Percentiles rank a stretch among this genome's conserved stretches.
Conservation (phyloP, 2,888 invertebrate genomes). For the Scaptomyza cyrtandrae region DNA sequence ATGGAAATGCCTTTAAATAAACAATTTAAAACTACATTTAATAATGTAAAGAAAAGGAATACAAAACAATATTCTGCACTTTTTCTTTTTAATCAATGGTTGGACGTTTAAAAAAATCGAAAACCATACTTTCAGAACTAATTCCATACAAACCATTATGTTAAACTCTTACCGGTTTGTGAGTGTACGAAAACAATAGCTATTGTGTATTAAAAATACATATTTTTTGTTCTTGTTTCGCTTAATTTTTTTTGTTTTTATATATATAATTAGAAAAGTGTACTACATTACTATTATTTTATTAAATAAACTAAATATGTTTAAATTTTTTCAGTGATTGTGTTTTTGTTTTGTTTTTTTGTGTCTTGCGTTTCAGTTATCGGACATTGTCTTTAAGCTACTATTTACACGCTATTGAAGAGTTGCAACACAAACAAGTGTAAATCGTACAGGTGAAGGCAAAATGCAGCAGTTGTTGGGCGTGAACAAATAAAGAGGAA, state of each 20-base stretch:
- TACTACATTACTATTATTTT: conserved; percentile 74
- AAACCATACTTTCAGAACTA: background rate
- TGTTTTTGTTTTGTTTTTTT: conserved; percentile 43
- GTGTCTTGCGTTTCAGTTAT: conserved; percentile 58
- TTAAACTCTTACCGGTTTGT: background rate
- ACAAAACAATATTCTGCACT: background rate
- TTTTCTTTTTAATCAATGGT: background rate
- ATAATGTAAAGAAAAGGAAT: conserved; percentile 21
- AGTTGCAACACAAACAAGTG: conserved; percentile 62
- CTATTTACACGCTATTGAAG: conserved; percentile 73
- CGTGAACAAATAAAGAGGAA: conserved; percentile 1
- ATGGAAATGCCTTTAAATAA: background rate
- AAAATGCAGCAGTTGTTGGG: conserved; percentile 35
- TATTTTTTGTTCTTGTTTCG: conserved; percentile 35
- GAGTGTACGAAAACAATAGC: background rate
- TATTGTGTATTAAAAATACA: conserved; percentile 1
- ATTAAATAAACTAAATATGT: conserved; percentile 77
- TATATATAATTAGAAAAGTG: conserved; percentile 75
- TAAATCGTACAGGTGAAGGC: conserved; percentile 49
- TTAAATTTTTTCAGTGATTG: conserved; percentile 58
- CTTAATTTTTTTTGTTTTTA: conserved; percentile 40
- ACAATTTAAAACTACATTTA: background rate
- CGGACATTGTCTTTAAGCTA: conserved; percentile 70
- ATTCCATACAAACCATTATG: background rate
- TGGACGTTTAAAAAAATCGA: background rate